Evolutionary conservation across 1,140 invertebrate genomes (phyloP).

Genomic region (Diuraphis noxia): DNA sequence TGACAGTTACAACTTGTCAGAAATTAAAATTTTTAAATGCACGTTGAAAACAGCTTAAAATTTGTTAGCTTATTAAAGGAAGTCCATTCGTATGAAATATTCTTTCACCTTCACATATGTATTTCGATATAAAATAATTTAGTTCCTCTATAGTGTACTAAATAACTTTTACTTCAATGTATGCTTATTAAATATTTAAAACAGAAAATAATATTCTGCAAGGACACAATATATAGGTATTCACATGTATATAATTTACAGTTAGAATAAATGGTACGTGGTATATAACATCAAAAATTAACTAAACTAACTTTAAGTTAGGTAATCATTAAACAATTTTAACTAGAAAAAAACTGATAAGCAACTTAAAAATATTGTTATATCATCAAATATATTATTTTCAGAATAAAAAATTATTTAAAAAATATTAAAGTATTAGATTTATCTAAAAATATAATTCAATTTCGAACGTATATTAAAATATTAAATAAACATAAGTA

Average conservation of each 20-base stretch:
- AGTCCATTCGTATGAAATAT: not conserved
- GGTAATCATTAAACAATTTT: too few relatives aligned
- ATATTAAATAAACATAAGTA: not conserved
- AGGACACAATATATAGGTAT: not conserved
- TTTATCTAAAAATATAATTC: too few relatives aligned
- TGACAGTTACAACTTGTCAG: not conserved
- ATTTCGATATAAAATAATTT: not conserved
- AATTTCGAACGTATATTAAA: not conserved
- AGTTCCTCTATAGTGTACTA: not conserved
- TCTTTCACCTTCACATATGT: not conserved
- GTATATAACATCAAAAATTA: not conserved
- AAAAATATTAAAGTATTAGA: too few relatives aligned
- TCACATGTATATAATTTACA: not conserved
- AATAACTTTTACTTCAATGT: not conserved
- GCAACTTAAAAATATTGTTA: too few relatives aligned
- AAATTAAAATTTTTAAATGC: not conserved
- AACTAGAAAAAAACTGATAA: too few relatives aligned
- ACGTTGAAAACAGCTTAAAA: not conserved
- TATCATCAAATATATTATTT: too few relatives aligned
- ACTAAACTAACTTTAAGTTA: not conserved
- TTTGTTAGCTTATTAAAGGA: not conserved
- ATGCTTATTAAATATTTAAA: not conserved
- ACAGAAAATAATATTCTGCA: not conserved
- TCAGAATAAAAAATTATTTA: too few relatives aligned
- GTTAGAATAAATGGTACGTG: not conserved